A percentile compares a stretch with the other conserved stretches of the same genome.
Evolutionary conservation across 2,797 vertebrate species (phyloP).

Genomic region (Sandelia bainsii): DNA sequence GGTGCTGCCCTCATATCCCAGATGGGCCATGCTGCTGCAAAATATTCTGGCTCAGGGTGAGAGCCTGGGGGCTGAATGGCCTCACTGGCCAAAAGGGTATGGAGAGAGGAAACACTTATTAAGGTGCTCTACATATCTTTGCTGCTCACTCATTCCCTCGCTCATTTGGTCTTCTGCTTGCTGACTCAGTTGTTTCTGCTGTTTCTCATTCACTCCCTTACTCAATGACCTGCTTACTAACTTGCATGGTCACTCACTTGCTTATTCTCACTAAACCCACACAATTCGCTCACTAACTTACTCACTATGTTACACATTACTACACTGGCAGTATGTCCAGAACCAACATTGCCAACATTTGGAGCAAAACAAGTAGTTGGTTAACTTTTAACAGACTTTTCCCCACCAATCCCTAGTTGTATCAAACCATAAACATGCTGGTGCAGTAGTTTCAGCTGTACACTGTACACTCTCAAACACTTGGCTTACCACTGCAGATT

Average conservation of each 20-base stretch:
- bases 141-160: neutral
- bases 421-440: no score
- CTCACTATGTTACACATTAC: neutral
- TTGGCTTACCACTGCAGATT: no score
- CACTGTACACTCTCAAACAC: no score
- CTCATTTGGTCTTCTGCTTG: neutral
- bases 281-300: neutral
- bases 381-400: no score
- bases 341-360: no score
- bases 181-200: neutral
- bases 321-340: neutral
- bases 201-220: neutral
- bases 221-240: neutral
- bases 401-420: no score
- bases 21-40: conserved; percentile 49
- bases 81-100: conserved; percentile 9
- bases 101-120: conserved; percentile 21
- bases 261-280: conserved; percentile 1
- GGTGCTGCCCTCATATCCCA: conserved; percentile 48
- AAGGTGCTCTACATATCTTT: conserved; percentile 10
- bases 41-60: conserved; percentile 40
- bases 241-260: neutral
- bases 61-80: conserved; percentile 38
- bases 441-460: no score
- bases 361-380: neutral